Evolutionary conservation across 2,797 vertebrate species (phyloP).

Genomic region (Emys orbicularis): DNA sequence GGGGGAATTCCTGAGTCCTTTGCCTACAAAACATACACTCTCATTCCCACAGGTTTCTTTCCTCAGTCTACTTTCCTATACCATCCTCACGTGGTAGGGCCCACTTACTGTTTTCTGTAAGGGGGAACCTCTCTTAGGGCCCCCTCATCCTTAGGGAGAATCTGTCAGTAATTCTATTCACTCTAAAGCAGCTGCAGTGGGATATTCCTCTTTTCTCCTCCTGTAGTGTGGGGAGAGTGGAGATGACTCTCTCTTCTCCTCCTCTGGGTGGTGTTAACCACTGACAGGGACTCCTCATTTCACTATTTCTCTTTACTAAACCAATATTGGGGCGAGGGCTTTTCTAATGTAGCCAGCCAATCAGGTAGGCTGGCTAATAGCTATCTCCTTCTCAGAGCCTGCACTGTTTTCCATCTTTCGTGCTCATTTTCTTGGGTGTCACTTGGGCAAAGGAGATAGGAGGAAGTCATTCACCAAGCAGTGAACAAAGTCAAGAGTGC

Average conservation of each 20-base stretch:
- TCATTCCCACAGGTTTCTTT: background rate
- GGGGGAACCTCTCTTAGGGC: background rate
- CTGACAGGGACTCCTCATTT: background rate
- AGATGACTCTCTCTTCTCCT: background rate
- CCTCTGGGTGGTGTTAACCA: background rate
- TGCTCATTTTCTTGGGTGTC: background rate
- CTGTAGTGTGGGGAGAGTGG: background rate
- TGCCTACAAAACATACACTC: background rate
- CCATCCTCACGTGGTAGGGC: background rate
- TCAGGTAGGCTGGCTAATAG: background rate
- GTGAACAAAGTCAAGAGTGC: background rate
- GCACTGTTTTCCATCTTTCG: background rate
- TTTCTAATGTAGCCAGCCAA: background rate
- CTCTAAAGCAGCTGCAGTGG: background rate
- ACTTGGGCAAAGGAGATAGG: background rate
- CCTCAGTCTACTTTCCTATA: background rate
- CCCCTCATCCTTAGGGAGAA: background rate
- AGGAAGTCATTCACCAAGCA: fast-evolving
- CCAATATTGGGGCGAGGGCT: background rate
- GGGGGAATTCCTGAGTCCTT: background rate
- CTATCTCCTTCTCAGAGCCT: background rate
- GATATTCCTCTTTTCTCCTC: background rate
- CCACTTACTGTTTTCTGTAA: background rate
- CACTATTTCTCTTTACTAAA: background rate
- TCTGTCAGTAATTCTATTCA: background rate